Conservation (phyloP, 1,140 invertebrate genomes). For the Drosophila teissieri region DNA sequence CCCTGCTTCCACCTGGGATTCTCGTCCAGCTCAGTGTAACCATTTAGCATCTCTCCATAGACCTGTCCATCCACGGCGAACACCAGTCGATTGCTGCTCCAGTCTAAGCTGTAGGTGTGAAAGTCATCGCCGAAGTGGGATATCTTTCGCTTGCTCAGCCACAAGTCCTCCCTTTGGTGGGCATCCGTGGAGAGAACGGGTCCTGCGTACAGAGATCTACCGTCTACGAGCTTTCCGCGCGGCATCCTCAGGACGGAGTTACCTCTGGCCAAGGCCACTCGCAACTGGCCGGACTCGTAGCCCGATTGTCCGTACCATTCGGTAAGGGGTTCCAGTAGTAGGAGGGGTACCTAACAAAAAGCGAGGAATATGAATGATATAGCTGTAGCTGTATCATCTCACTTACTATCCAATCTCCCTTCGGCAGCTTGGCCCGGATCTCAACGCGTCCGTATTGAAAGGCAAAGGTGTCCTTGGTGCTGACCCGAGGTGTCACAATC, state of each 20-base stretch:
- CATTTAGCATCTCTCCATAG: constrained; percentile 83
- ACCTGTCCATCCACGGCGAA: constrained; percentile 86
- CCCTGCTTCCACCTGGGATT: constrained; percentile 76
- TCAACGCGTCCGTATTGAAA: constrained; percentile 69
- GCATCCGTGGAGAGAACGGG: constrained; percentile 70
- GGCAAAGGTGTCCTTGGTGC: constrained; percentile 63
- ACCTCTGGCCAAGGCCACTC: constrained; percentile 85
- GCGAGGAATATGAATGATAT: too few species aligned
- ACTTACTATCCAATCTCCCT: constrained; percentile 55
- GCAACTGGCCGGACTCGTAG: constrained; percentile 79
- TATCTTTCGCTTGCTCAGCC: constrained; percentile 46
- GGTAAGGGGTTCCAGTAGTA: constrained; percentile 58
- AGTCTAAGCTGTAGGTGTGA: constrained; percentile 87
- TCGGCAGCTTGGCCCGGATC: constrained; percentile 59
- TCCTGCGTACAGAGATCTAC: constrained; percentile 78
- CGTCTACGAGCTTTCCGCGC: constrained; percentile 64
- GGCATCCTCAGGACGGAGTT: constrained; percentile 81
- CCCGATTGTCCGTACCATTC: constrained; percentile 66
- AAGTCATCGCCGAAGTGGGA: constrained; percentile 86
- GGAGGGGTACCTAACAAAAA: constrained; percentile 60
- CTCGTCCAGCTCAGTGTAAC: constrained; percentile 78
- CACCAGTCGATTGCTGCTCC: constrained; percentile 86
- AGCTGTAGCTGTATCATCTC: not conserved
- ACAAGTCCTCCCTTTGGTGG: constrained; percentile 58
- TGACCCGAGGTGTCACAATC: constrained; percentile 53